phyloP scores from a whole-genome alignment of 2,113 vertebrate genomes.

The Phyllostomus hastatus region DNA sequence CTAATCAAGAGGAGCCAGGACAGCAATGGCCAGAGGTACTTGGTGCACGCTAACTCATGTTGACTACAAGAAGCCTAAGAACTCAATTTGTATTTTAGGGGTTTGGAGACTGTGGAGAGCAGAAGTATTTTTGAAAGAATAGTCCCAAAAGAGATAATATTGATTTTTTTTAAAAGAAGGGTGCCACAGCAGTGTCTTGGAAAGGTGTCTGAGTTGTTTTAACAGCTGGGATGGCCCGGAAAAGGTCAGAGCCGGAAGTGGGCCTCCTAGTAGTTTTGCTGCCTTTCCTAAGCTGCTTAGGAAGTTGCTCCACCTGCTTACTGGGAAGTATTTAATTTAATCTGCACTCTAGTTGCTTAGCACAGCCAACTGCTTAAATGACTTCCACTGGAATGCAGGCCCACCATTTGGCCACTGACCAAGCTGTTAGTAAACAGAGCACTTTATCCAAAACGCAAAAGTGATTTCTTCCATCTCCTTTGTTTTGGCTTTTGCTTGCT shows the following conservation, averaged over 20 bases:
- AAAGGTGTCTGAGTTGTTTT: background rate
- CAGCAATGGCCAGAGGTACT: background rate
- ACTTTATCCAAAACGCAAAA: slow-evolving; percentile 15
- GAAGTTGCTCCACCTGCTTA: background rate
- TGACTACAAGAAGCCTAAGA: background rate
- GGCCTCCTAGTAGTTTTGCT: background rate
- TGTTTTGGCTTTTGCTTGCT: slow-evolving; percentile 18
- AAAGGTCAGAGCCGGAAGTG: background rate
- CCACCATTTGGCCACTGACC: background rate
- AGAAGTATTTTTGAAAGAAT: background rate
- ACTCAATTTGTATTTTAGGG: background rate
- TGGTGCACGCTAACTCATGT: background rate
- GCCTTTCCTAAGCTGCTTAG: background rate
- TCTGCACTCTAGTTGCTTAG: background rate
- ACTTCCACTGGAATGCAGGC: slow-evolving; percentile 20
- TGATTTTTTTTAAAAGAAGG: background rate
- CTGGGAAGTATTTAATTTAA: background rate
- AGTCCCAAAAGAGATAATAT: background rate
- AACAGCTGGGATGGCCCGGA: background rate
- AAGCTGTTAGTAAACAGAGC: slow-evolving; percentile 15
- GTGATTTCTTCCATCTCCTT: background rate
- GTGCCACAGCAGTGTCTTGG: background rate
- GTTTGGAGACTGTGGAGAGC: background rate
- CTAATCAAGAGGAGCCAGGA: background rate
- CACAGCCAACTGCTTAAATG: background rate